These are phyloP conservation scores for Cotesia typhae DNA, from an alignment of 1,140 invertebrate species.

Conservation along the genomic window DNA sequence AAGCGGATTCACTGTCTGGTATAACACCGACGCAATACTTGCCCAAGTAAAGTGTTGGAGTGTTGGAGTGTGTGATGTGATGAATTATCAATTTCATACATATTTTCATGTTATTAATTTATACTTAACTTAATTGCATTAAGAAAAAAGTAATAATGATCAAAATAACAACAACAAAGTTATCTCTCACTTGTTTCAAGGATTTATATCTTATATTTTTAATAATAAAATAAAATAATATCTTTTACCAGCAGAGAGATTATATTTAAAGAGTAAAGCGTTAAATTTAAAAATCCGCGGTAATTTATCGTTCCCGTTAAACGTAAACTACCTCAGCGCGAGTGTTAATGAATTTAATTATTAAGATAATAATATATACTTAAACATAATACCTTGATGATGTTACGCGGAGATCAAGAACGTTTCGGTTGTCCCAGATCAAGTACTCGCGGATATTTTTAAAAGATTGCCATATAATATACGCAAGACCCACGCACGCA, in stretches of 20 bases:
- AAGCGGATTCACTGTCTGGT: constrained; percentile 26
- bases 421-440: constrained; percentile 58
- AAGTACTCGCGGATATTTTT: constrained; percentile 55
- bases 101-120: neutral
- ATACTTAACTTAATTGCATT: neutral
- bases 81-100: constrained; percentile 14
- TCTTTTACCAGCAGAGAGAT: too few relatives aligned
- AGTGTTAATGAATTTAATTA: neutral
- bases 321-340: neutral
- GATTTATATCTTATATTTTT: too few relatives aligned
- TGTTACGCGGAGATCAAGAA: constrained; percentile 37
- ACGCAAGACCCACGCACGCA: constrained; percentile 36
- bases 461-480: constrained; percentile 45
- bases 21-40: constrained; percentile 17
- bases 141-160: too few relatives aligned
- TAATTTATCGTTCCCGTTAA: too few relatives aligned
- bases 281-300: too few relatives aligned
- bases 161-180: too few relatives aligned
- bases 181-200: too few relatives aligned
- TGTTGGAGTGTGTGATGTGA: neutral
- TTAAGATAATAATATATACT: neutral
- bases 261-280: too few relatives aligned
- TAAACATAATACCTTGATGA: neutral
- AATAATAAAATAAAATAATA: too few relatives aligned
- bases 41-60: too few relatives aligned